These are phyloP conservation scores for Penelope pileata DNA, from an alignment of 2,113 vertebrate species.

Conservation along the genomic window DNA sequence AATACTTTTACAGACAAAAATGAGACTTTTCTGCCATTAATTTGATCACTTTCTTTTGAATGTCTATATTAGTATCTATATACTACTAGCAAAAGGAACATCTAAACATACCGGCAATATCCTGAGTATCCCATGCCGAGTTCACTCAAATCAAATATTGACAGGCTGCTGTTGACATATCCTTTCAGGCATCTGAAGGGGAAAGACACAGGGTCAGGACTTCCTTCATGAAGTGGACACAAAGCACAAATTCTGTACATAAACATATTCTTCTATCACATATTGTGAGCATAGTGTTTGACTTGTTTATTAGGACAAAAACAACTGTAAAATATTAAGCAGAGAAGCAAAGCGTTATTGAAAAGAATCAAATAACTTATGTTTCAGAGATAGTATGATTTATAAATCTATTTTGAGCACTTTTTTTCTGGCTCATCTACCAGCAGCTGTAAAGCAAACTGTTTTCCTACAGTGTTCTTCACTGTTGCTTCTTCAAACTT, in stretches of 20 bases:
- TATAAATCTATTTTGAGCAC: neutral
- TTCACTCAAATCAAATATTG: slow-evolving; percentile 90
- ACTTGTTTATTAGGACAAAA: neutral
- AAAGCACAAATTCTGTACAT: neutral
- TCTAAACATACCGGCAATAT: slow-evolving; percentile 84
- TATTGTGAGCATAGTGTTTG: neutral
- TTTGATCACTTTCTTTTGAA: neutral
- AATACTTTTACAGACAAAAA: neutral
- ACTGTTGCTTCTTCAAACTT: neutral
- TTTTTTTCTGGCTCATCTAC: neutral
- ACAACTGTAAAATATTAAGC: neutral
- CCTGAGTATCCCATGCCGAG: slow-evolving; percentile 81
- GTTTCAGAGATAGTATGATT: neutral
- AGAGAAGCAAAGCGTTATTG: neutral
- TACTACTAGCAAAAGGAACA: neutral
- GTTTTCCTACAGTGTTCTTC: neutral
- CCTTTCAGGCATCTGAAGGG: slow-evolving; percentile 88
- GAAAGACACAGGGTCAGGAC: neutral
- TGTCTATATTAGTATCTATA: neutral
- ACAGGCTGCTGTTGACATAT: slow-evolving; percentile 97
- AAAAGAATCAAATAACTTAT: neutral
- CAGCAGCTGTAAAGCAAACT: neutral
- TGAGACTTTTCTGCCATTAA: neutral
- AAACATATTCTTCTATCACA: neutral
- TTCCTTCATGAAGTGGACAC: neutral